phyloP scores from a whole-genome alignment of 2,888 invertebrate genomes.

The Bimastos eiseni region DNA sequence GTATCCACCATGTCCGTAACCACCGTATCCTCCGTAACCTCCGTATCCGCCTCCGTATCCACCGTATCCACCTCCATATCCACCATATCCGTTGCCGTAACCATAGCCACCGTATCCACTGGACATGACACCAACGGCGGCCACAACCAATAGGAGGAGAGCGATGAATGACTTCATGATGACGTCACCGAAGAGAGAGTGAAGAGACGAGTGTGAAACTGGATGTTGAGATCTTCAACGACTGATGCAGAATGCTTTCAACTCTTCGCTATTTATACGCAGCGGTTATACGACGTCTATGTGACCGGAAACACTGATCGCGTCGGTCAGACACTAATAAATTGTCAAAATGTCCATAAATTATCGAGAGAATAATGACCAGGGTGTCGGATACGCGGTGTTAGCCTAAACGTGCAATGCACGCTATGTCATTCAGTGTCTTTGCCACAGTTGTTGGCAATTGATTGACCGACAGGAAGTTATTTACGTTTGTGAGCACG shows the following conservation, averaged over 20 bases:
- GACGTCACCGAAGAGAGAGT: background rate
- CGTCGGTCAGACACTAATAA: background rate
- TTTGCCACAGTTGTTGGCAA: background rate
- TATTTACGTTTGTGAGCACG: background rate
- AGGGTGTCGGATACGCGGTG: background rate
- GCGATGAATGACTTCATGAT: slow-evolving; percentile 7
- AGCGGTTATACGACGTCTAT: slow-evolving; percentile 3
- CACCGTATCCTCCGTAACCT: background rate
- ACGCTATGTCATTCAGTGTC: background rate
- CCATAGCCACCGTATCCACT: slow-evolving; percentile 13
- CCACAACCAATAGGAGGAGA: slow-evolving; percentile 6
- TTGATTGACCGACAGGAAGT: background rate
- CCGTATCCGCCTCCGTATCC: background rate
- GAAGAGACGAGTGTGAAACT: background rate
- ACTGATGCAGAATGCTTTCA: slow-evolving; percentile 6
- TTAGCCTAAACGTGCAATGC: background rate
- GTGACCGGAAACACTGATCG: background rate
- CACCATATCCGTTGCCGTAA: background rate
- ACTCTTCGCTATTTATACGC: slow-evolving; percentile 1
- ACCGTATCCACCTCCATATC: background rate
- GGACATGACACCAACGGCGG: background rate
- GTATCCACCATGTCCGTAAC: slow-evolving; percentile 1
- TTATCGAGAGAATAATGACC: background rate
- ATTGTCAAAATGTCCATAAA: background rate
- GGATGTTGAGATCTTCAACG: background rate